Evolutionary conservation across 2,113 vertebrate species (phyloP), one percentile per base, ranked within the genome.

Genomic region (Arothron firmamentum): DNA sequence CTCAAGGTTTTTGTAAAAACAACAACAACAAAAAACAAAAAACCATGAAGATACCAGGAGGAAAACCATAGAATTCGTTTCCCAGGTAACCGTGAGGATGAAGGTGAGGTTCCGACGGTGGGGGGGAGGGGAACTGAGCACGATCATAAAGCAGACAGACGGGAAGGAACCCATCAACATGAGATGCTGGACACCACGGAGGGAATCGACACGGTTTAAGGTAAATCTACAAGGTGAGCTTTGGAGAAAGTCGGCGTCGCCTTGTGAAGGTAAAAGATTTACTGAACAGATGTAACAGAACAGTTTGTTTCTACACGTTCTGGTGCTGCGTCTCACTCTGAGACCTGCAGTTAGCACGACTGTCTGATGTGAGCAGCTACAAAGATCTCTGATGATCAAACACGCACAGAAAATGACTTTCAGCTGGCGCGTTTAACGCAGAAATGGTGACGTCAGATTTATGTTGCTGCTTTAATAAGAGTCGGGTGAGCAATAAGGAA

Each of bases 11-110:
- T 31, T 31, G 43, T 23, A 23, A 23, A 23, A 23, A 23, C 2
- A 23, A 23, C 2, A 23, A 46, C 6, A 46, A 46, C 2, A n/a
- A n/a, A 28, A 28, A 28, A 28, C 4, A 46, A 1, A 5, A 46
- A 11, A 17, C 6, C 14, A 17, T 46, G 45, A 38, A 38, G 9
- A 12, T 10, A 38, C 9, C 34, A 12, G 5, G 55, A 58, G 42
- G 41, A 63, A 43, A 3, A 5, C 56, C 52, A 59, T 47, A 62
- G 53, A 59, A 70, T 59, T 54, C 6, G 75, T 81, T 83, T 72
- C 75, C 79, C 73, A 70, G 78, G 75, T 78, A 82, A 84, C 78
- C 16, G 5, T n/a, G 54, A 59, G 54, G 55, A 23, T 65, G 51
- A 18, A 18, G 59, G 38, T 50, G 31, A 20, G 54, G 45, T 14